A percentile compares a stretch with the other conserved stretches of the same genome.
Evolutionary conservation across 1,140 invertebrate genomes (phyloP).

Genomic region (Eupristina koningsbergeri): DNA sequence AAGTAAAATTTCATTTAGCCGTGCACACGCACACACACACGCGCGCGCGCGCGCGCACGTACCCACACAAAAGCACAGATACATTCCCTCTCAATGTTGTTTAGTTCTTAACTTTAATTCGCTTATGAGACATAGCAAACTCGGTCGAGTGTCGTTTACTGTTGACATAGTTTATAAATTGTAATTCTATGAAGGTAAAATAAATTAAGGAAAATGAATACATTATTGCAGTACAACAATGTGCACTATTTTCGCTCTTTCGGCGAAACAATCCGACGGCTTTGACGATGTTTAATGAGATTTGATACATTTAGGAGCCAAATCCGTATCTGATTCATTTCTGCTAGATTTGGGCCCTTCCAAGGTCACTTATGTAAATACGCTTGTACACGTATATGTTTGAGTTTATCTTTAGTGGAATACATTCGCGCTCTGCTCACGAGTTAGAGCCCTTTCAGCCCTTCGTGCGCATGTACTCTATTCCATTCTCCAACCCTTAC

Average conservation of each 20-base stretch:
- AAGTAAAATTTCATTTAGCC: no score
- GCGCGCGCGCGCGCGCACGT: no score
- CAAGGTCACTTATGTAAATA: not conserved
- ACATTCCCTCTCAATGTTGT: no score
- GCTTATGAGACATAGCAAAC: no score
- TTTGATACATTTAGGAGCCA: not conserved
- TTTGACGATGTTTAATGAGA: not conserved
- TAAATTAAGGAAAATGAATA: constrained; percentile 1
- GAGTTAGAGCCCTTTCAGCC: not conserved
- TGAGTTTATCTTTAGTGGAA: not conserved
- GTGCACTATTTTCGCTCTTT: not conserved
- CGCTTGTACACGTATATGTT: not conserved
- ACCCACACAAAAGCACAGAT: no score
- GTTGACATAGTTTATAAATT: no score
- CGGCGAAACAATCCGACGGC: not conserved
- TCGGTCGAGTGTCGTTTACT: no score
- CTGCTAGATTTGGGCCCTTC: not conserved
- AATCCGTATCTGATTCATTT: not conserved
- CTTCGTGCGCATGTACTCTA: not conserved
- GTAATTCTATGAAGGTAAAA: not conserved
- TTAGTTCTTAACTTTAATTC: no score
- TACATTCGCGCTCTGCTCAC: no score
- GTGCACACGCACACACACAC: no score
- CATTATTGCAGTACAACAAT: not conserved
- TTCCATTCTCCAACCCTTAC: not conserved